Percentiles rank a stretch among this genome's conserved stretches.
Conservation (phyloP, 2,797 vertebrate species). For the Myotis daubentonii region DNA sequence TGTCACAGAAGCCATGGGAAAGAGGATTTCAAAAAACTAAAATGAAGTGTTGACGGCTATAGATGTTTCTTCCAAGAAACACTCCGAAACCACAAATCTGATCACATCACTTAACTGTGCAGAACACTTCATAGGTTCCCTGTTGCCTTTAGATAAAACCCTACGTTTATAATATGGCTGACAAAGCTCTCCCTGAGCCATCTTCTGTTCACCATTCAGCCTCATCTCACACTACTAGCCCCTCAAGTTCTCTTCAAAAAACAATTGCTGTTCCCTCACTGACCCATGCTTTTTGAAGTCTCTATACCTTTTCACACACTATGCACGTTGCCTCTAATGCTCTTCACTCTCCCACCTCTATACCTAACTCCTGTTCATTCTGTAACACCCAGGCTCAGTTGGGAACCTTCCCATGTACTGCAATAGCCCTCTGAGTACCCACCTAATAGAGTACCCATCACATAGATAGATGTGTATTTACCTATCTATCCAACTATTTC, state of each 20-base stretch:
- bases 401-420: background rate
- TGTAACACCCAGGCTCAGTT: background rate
- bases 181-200: background rate
- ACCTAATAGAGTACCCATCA: background rate
- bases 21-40: background rate
- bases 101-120: background rate
- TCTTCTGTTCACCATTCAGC: background rate
- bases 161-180: conserved; percentile 2
- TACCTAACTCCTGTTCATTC: background rate
- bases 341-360: background rate
- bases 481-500: background rate
- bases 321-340: background rate
- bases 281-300: background rate
- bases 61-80: conserved; percentile 7
- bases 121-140: background rate
- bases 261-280: background rate
- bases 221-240: background rate
- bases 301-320: background rate
- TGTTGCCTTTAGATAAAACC: background rate
- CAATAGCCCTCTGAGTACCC: background rate
- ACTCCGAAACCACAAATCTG: conserved; percentile 28
- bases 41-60: background rate
- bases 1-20: background rate
- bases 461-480: background rate
- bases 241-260: background rate